Conservation (phyloP, 2,797 vertebrate species). For the Hemitrygon akajei region DNA sequence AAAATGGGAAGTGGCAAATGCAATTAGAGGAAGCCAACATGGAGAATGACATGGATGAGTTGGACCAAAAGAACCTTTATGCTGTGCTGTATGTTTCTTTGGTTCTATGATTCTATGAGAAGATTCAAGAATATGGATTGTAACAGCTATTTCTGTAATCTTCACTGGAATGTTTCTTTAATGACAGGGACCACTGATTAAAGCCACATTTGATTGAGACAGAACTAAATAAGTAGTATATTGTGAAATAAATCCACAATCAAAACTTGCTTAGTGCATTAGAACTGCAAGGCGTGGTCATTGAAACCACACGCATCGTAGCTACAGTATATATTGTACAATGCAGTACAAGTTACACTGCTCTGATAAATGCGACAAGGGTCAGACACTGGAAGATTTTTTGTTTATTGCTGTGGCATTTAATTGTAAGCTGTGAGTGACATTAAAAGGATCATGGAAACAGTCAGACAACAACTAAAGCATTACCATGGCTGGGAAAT, state of each 20-base stretch:
- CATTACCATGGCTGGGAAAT: neutral
- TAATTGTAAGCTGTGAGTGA: conserved; percentile 34
- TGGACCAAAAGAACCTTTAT: too few relatives aligned
- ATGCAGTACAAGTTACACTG: conserved; percentile 4
- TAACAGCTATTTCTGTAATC: conserved; percentile 6
- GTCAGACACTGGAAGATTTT: neutral
- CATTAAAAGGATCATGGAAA: conserved; percentile 32
- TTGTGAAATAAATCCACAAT: conserved; percentile 32
- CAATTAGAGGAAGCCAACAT: too few relatives aligned
- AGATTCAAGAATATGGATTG: neutral
- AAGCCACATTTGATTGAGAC: neutral
- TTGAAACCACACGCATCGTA: conserved; percentile 20
- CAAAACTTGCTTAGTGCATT: conserved; percentile 11
- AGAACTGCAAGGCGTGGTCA: neutral
- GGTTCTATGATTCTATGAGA: neutral
- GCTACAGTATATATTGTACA: neutral
- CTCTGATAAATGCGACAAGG: conserved; percentile 34
- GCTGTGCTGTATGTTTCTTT: too few relatives aligned
- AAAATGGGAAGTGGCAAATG: too few relatives aligned
- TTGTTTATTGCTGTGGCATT: conserved; percentile 31
- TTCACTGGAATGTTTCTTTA: conserved; percentile 9
- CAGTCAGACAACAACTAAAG: conserved; percentile 20
- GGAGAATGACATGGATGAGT: too few relatives aligned
- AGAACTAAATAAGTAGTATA: conserved; percentile 16
- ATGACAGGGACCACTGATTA: neutral